Percentiles rank a stretch among this genome's conserved stretches.
phyloP scores from a whole-genome alignment of 2,113 vertebrate genomes.

The Ploceus nigricollis region DNA sequence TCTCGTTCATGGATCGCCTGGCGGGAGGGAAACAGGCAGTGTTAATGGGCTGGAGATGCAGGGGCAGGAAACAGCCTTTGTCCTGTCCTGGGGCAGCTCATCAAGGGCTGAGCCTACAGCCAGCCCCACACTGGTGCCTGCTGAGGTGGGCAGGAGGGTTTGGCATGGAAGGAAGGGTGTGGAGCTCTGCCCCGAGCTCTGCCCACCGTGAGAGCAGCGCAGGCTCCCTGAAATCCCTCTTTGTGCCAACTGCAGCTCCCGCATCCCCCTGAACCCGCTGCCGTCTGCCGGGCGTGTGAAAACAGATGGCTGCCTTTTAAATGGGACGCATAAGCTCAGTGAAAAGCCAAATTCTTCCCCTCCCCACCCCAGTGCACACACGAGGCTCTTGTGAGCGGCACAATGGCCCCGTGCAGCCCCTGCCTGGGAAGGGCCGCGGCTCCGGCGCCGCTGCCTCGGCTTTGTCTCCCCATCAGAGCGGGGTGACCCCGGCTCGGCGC shows the following conservation, averaged over 20 bases:
- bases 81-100: background rate
- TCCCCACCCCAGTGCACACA: background rate
- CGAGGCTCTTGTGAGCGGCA: background rate
- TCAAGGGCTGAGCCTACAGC: background rate
- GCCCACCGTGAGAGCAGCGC: background rate
- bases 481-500: background rate
- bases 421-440: background rate
- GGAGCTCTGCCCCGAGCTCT: background rate
- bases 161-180: accelerated
- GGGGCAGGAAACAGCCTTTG: too few relatives aligned
- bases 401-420: background rate
- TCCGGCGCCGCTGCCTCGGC: background rate
- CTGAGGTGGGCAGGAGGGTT: background rate
- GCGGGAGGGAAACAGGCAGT: background rate
- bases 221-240: background rate
- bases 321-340: background rate
- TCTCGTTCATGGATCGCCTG: conserved; percentile 90
- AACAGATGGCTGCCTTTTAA: conserved; percentile 42
- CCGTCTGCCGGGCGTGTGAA: conserved; percentile 35
- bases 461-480: background rate
- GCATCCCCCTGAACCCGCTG: conserved; percentile 26
- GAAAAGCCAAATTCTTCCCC: conserved; percentile 31
- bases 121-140: background rate
- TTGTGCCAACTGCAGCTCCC: conserved; percentile 8
- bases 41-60: accelerated